These are phyloP conservation scores for Xylophagus ater DNA, from an alignment of 2,888 invertebrate genomes.

Conservation along the genomic window DNA sequence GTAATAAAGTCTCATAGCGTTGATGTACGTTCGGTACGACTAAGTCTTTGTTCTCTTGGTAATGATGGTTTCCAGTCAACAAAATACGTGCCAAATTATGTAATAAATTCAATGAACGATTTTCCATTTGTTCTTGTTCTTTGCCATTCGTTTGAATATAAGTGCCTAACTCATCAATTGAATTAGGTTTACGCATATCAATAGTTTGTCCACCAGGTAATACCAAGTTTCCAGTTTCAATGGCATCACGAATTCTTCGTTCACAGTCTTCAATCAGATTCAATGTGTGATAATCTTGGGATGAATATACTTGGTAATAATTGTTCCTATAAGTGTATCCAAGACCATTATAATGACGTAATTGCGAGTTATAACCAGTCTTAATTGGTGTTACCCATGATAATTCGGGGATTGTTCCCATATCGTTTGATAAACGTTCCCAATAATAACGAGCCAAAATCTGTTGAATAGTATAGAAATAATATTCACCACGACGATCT, in stretches of 20 bases:
- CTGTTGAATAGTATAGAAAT: conserved; percentile 56
- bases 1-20: conserved; percentile 49
- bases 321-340: conserved; percentile 53
- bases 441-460: conserved; percentile 61
- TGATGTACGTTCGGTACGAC: conserved; percentile 49
- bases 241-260: conserved; percentile 40
- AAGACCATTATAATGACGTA: conserved; percentile 53
- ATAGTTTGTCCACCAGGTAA: conserved; percentile 25
- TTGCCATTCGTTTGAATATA: conserved; percentile 41
- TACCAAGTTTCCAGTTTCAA: conserved; percentile 41
- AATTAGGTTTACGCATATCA: conserved; percentile 33
- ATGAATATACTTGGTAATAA: conserved; percentile 42
- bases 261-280: conserved; percentile 38
- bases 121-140: conserved; percentile 26
- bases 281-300: conserved; percentile 31
- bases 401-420: conserved; percentile 51
- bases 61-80: conserved; percentile 20
- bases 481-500: conserved; percentile 52
- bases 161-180: conserved; percentile 42
- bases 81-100: conserved; percentile 3
- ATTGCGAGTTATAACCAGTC: conserved; percentile 51
- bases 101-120: conserved; percentile 3
- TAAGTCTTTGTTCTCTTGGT: not conserved
- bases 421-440: conserved; percentile 59
- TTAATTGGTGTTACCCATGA: conserved; percentile 44